These are phyloP conservation scores for Trinectes maculatus DNA, from an alignment of 2,113 vertebrate genomes.

Conservation along the genomic window DNA sequence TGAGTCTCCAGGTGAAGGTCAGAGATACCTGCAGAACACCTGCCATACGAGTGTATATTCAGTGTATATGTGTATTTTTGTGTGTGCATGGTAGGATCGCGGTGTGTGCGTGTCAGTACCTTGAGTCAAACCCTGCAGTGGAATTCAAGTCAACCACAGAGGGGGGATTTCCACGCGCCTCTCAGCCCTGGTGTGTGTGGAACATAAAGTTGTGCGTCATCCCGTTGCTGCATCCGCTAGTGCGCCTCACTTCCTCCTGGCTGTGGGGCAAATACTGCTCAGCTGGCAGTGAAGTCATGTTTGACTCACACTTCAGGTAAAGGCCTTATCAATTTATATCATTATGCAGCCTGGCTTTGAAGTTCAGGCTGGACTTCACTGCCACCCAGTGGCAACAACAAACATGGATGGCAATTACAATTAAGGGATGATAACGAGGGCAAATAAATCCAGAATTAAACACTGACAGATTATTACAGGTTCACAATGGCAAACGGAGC, in stretches of 20 bases:
- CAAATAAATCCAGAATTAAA: too few relatives aligned
- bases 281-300: constrained; percentile 63
- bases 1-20: constrained; percentile 29
- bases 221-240: constrained; percentile 59
- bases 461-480: too few relatives aligned
- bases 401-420: constrained; percentile 14
- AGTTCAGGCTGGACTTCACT: constrained; percentile 66
- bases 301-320: constrained; percentile 72
- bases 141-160: constrained; percentile 67
- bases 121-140: constrained; percentile 72
- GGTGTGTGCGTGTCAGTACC: constrained; percentile 53
- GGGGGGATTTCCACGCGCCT: constrained; percentile 78
- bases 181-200: constrained; percentile 50
- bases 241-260: constrained; percentile 57
- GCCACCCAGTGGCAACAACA: constrained; percentile 77
- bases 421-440: not conserved
- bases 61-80: constrained; percentile 16
- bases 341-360: constrained; percentile 47
- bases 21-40: constrained; percentile 44
- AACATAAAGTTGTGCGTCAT: constrained; percentile 68
- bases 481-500: too few relatives aligned
- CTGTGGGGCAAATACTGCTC: constrained; percentile 55
- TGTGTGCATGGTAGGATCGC: constrained; percentile 32
- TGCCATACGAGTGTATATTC: not conserved
- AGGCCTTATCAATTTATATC: constrained; percentile 60